Percentiles rank a stretch among this genome's conserved stretches.
Evolutionary conservation across 2,113 vertebrate genomes (phyloP).

Genomic region (Seriola aureovittata): DNA sequence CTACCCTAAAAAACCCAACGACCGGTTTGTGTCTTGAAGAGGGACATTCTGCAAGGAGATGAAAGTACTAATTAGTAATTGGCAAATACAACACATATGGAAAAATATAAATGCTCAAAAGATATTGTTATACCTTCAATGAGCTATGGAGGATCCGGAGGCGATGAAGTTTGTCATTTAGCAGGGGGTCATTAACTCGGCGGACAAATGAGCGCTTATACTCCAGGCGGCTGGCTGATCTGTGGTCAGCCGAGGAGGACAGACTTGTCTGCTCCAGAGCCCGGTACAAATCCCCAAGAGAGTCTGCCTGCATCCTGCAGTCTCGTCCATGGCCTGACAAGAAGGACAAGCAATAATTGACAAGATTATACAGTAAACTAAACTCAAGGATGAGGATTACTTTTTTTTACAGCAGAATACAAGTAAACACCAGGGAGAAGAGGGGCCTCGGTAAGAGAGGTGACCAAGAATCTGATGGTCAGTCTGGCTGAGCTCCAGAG

Average conservation of each 20-base stretch:
- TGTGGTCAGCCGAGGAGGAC: conserved; percentile 90
- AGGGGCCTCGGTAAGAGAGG: too few relatives aligned
- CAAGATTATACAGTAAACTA: background rate
- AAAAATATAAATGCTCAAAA: background rate
- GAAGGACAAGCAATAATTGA: conserved; percentile 6
- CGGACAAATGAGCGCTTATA: conserved; percentile 97
- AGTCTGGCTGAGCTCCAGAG: too few relatives aligned
- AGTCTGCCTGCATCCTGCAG: conserved; percentile 90
- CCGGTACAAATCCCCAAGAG: conserved; percentile 95
- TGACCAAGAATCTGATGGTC: too few relatives aligned
- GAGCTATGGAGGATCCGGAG: conserved; percentile 96
- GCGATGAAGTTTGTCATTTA: conserved; percentile 98
- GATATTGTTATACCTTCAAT: conserved; percentile 89
- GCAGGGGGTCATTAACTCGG: conserved; percentile 93
- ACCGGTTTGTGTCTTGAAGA: conserved; percentile 91
- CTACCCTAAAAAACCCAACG: conserved; percentile 91
- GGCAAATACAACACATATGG: background rate
- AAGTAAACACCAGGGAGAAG: too few relatives aligned
- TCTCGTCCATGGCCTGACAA: conserved; percentile 76
- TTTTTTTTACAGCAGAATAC: too few relatives aligned
- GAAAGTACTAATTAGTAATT: conserved; percentile 2
- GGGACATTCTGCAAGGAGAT: conserved; percentile 89
- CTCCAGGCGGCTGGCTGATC: conserved; percentile 92
- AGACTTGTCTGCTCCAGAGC: conserved; percentile 95
- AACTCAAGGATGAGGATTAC: background rate